Evolutionary conservation across 1,140 invertebrate species (phyloP).

Genomic region (Melipona quadrifasciata): DNA sequence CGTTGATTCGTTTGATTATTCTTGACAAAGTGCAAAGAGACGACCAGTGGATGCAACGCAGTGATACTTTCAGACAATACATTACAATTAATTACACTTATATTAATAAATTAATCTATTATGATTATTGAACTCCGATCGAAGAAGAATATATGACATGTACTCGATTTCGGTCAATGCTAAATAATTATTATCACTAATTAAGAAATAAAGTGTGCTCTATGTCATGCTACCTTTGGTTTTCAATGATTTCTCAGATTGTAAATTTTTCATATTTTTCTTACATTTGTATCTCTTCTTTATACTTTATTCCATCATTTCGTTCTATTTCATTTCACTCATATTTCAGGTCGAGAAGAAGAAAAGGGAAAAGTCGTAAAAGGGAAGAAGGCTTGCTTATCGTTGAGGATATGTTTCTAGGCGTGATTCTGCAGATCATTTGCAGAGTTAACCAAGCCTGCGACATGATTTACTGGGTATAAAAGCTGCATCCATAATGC

Average conservation of each 20-base stretch:
- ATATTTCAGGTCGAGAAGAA: no score
- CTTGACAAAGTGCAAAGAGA: slow-evolving; percentile 42
- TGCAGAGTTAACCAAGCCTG: slow-evolving; percentile 79
- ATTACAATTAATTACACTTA: slow-evolving; percentile 80
- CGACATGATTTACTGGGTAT: slow-evolving; percentile 73
- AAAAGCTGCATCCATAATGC: slow-evolving; percentile 74
- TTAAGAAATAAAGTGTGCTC: slow-evolving; percentile 81
- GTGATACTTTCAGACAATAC: slow-evolving; percentile 81
- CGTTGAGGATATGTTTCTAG: neutral
- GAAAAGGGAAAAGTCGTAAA: neutral
- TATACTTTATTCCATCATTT: neutral
- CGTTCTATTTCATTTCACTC: neutral
- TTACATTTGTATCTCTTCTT: no score
- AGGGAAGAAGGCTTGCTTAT: slow-evolving; percentile 21
- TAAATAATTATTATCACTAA: slow-evolving; percentile 80
- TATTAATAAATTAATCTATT: slow-evolving; percentile 79
- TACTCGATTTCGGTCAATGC: slow-evolving; percentile 78
- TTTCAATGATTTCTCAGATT: neutral
- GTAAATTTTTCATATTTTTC: neutral
- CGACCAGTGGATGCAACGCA: slow-evolving; percentile 77
- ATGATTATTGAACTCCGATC: slow-evolving; percentile 78
- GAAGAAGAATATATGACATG: slow-evolving; percentile 74
- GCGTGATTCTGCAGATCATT: slow-evolving; percentile 68
- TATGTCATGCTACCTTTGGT: slow-evolving; percentile 74
- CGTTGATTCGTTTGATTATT: slow-evolving; percentile 24